Percentiles rank a stretch among this genome's conserved stretches.
These are phyloP conservation scores for Diarsia rubi DNA, from an alignment of 2,888 invertebrate genomes.

Conservation along the genomic window DNA sequence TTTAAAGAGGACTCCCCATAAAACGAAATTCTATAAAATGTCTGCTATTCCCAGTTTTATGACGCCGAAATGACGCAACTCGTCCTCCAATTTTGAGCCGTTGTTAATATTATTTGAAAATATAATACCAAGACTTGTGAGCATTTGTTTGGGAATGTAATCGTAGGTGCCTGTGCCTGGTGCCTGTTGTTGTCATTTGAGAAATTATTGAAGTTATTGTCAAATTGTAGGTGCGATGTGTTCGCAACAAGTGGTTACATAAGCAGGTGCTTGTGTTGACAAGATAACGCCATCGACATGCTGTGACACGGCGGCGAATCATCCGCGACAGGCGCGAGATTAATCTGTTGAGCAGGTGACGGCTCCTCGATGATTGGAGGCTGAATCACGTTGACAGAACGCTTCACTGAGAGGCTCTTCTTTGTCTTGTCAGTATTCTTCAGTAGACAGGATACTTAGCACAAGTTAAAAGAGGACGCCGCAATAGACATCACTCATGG, in stretches of 20 bases:
- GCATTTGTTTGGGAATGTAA: neutral
- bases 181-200: neutral
- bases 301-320: constrained; percentile 32
- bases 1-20: neutral
- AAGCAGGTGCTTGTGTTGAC: constrained; percentile 55
- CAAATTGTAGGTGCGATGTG: neutral
- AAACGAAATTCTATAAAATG: neutral
- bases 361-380: neutral
- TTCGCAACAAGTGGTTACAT: constrained; percentile 22
- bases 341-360: constrained; percentile 26
- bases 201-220: constrained; percentile 5
- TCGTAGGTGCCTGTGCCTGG: neutral
- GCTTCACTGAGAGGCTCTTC: neutral
- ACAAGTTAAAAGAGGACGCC: neutral
- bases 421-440: neutral
- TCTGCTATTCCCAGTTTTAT: neutral
- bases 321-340: constrained; percentile 34
- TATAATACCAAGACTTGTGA: neutral
- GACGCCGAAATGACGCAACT: neutral
- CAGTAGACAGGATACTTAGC: neutral
- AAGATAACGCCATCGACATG: constrained; percentile 59
- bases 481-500: neutral
- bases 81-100: neutral
- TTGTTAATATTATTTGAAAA: neutral
- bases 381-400: constrained; percentile 21